Evolutionary conservation across 2,888 invertebrate genomes (phyloP).

Genomic region (Thecocarcelia acutangulata): DNA sequence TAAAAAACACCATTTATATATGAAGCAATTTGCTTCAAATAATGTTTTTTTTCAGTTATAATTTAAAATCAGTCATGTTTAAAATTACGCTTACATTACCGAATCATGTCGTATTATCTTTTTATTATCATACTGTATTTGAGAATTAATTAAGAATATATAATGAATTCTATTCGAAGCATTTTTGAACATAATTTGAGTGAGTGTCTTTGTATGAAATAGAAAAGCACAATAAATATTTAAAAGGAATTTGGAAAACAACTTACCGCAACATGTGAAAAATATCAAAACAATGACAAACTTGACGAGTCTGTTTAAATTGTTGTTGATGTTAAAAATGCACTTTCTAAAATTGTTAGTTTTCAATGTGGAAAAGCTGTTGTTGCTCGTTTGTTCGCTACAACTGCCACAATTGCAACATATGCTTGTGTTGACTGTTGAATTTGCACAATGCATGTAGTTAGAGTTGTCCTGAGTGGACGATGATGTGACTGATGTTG

Average conservation of each 20-base stretch:
- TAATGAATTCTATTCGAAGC: not conserved
- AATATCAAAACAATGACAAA: conserved; percentile 62
- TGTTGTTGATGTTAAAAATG: conserved; percentile 62
- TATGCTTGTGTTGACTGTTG: conserved; percentile 46
- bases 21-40: too few relatives aligned
- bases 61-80: too few relatives aligned
- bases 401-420: conserved; percentile 36
- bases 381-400: conserved; percentile 32
- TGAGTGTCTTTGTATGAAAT: too few relatives aligned
- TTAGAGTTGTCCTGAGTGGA: conserved; percentile 69
- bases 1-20: too few relatives aligned
- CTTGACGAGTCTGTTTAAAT: conserved; percentile 59
- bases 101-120: too few relatives aligned
- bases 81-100: too few relatives aligned
- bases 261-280: conserved; percentile 69
- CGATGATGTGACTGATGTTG: conserved; percentile 47
- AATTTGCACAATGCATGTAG: conserved; percentile 65
- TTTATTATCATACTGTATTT: too few relatives aligned
- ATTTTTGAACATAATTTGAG: too few relatives aligned
- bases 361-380: conserved; percentile 60
- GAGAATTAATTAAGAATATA: not conserved
- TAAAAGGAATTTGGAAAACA: not conserved
- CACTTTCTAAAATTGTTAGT: conserved; percentile 60
- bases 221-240: not conserved
- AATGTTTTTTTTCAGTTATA: too few relatives aligned